Percentiles rank a stretch among this genome's conserved stretches.
These are phyloP conservation scores for Theocolax elegans DNA, from an alignment of 1,140 invertebrate genomes.

Conservation along the genomic window DNA sequence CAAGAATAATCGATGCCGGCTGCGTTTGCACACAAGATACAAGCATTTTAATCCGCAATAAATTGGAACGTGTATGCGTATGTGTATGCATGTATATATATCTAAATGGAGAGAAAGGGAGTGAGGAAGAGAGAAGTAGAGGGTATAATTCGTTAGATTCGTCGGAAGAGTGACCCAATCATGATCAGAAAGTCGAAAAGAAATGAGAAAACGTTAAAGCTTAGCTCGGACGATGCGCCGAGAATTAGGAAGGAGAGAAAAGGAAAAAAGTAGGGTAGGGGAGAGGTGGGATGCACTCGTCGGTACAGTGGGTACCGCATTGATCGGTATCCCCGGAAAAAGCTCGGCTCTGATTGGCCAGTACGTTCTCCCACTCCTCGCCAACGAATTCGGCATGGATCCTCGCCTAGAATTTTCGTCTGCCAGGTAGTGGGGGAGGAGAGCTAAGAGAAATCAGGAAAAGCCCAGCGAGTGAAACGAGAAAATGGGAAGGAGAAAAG, in stretches of 20 bases:
- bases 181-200: background rate
- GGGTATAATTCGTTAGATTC: background rate
- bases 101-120: background rate
- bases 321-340: constrained; percentile 61
- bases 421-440: constrained; percentile 32
- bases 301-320: constrained; percentile 64
- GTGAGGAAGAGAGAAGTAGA: too few relatives aligned
- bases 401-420: constrained; percentile 34
- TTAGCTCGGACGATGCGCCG: background rate
- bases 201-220: constrained; percentile 17
- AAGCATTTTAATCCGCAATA: constrained; percentile 27
- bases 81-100: too few relatives aligned
- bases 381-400: constrained; percentile 44
- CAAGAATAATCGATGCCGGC: background rate
- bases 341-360: constrained; percentile 59
- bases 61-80: too few relatives aligned
- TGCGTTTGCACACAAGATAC: constrained; percentile 18
- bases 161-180: background rate
- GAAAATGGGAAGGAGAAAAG: constrained; percentile 27
- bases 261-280: background rate
- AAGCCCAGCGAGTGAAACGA: constrained; percentile 28
- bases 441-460: constrained; percentile 33
- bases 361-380: constrained; percentile 35
- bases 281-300: constrained; percentile 55
- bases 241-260: constrained; percentile 13